phyloP scores from a whole-genome alignment of 2,888 invertebrate genomes.

The Meteorus cinctellus region DNA sequence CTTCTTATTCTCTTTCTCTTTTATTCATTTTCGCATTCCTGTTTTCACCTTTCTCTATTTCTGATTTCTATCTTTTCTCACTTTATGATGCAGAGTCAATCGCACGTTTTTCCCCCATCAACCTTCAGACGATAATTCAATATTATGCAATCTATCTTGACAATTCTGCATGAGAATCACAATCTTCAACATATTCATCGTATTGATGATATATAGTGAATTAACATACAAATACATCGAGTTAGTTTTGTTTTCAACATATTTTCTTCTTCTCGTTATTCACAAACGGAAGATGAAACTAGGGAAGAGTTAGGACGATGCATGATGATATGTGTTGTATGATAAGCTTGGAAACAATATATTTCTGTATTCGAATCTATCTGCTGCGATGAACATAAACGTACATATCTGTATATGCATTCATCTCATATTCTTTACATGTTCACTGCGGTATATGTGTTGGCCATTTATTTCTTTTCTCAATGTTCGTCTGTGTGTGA shows the following conservation, averaged over 20 bases:
- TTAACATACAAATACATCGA: no score
- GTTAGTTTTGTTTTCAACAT: no score
- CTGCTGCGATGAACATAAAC: not conserved
- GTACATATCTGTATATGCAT: not conserved
- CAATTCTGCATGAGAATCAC: no score
- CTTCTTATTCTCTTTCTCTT: conserved; percentile 14
- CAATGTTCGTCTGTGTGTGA: conserved; percentile 44
- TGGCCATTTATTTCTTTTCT: conserved; percentile 33
- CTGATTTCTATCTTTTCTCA: conserved; percentile 36
- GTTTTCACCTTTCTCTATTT: not conserved
- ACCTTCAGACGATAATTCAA: not conserved
- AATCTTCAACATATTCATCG: no score
- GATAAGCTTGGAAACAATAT: conserved; percentile 7
- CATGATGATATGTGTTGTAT: not conserved
- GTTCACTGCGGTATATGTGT: not conserved
- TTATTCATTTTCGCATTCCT: conserved; percentile 19
- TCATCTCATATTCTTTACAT: conserved; percentile 23
- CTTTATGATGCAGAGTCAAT: conserved; percentile 40
- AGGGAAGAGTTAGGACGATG: no score
- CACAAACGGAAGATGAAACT: no score
- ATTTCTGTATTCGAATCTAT: conserved; percentile 21
- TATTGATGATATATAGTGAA: no score
- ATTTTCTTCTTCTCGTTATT: no score
- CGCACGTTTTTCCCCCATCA: not conserved
- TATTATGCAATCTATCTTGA: not conserved